Base-by-base conservation (phyloP, 2,113 vertebrate genomes). In the Anhinga anhinga region DNA sequence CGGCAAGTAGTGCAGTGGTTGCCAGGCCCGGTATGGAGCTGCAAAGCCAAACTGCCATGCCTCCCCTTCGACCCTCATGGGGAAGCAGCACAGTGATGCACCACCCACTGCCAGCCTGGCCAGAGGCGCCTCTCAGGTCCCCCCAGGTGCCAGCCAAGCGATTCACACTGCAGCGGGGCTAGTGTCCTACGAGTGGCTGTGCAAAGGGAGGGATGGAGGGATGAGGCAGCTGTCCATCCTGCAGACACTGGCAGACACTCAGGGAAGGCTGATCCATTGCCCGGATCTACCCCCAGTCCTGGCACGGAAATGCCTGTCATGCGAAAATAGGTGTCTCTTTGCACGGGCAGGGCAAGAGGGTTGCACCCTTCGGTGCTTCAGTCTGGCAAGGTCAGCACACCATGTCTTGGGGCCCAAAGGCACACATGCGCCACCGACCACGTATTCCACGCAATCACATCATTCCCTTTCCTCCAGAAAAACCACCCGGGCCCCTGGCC, bases 31-130 rank as follows among this genome's bases (percentile, higher is more conserved):
- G 38, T 0, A 2, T 0, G 11, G 40, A 55, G 66, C 50, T 65
- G 83, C 55, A 25, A 67, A 74, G 69, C 66, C 70, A 87, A 63
- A 73, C 70, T 19, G 87, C 36, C 42, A 42, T 26, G 22, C 18
- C 29, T 59, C 40, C 50, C 78, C 73, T 56, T 30, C 5, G 7
- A 9, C 14, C 23, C 36, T 19, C 5, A 1, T 3, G 74, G 55
- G 59, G 71, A 72, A 70, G 74, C 47, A 89, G 73, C 66, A 62
- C 0, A 0, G 34, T 58, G 78, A 66, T 42, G 47, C n/a, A 47
- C 26, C 40, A 47, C 49, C 25, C 2, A 2, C 66, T 55, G 82
- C 69, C 55, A 38, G 89, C 65, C 13, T 0, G 0, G 55, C 44
- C 69, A 78, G 73, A 81, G 69, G 30, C 6, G 9, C 63, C 26